phyloP scores from a whole-genome alignment of 1,140 invertebrate species.

The Cyrtorhinus lividipennis region DNA sequence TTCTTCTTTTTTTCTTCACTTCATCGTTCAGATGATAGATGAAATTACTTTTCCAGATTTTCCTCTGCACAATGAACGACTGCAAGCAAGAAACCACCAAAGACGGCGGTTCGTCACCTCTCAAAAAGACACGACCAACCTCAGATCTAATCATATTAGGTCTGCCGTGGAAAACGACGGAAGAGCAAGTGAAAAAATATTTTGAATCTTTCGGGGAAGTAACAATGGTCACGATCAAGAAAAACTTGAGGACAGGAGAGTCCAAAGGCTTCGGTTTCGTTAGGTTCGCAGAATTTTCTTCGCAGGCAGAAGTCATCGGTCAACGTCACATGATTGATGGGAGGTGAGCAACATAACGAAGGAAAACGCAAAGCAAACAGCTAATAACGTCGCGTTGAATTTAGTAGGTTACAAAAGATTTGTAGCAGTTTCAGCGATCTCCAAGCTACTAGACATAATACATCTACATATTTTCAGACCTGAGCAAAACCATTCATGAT shows the following conservation, averaged over 20 bases:
- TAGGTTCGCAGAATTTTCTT: slow-evolving; percentile 53
- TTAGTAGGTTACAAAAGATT: too few species aligned
- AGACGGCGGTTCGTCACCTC: slow-evolving; percentile 73
- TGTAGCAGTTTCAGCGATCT: too few species aligned
- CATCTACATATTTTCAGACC: too few species aligned
- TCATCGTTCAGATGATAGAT: too few species aligned
- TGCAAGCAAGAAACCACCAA: slow-evolving; percentile 93
- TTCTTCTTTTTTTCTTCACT: too few species aligned
- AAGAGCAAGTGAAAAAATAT: slow-evolving; percentile 85
- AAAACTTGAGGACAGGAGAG: slow-evolving; percentile 54
- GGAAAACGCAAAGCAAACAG: too few species aligned
- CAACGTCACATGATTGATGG: slow-evolving; percentile 62
- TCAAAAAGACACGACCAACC: slow-evolving; percentile 83
- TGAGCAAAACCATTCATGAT: background rate
- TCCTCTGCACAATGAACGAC: slow-evolving; percentile 40
- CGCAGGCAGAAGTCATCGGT: slow-evolving; percentile 43
- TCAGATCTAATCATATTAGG: slow-evolving; percentile 93
- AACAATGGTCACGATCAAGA: slow-evolving; percentile 78
- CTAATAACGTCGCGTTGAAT: too few species aligned
- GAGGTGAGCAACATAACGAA: too few species aligned
- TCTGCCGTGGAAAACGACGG: slow-evolving; percentile 91
- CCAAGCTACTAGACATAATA: too few species aligned
- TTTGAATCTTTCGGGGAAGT: slow-evolving; percentile 94
- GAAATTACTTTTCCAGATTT: slow-evolving; percentile 10
- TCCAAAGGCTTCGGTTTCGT: slow-evolving; percentile 76